These are phyloP conservation scores for Philypnodon macrostomus DNA, from an alignment of 2,797 vertebrate species.

Conservation along the genomic window DNA sequence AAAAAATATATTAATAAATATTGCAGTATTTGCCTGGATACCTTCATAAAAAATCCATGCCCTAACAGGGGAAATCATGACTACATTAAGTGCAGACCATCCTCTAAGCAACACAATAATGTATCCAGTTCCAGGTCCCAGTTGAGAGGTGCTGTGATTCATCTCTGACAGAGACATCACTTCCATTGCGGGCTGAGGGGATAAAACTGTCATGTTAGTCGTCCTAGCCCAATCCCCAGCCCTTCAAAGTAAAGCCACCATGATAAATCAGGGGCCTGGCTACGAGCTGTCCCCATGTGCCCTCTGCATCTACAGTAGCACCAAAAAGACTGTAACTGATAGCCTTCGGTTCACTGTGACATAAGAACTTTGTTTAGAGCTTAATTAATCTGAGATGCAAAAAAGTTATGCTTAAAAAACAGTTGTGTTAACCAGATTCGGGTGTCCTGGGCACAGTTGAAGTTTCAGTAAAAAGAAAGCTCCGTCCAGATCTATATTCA, in stretches of 20 bases:
- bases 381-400: slow-evolving; percentile 53
- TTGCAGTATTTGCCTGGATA: slow-evolving; percentile 15
- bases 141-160: slow-evolving; percentile 56
- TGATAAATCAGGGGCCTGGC: slow-evolving; percentile 56
- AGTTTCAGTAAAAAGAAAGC: no score
- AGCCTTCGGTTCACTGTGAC: slow-evolving; percentile 22
- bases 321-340: slow-evolving; percentile 7
- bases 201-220: slow-evolving; percentile 67
- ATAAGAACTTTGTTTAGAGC: slow-evolving; percentile 32
- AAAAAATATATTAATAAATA: no score
- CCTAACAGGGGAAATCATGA: slow-evolving; percentile 39
- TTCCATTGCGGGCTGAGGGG: slow-evolving; percentile 54
- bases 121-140: slow-evolving; percentile 56
- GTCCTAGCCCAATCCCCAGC: slow-evolving; percentile 47
- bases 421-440: not conserved
- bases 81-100: slow-evolving; percentile 44
- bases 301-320: slow-evolving; percentile 25
- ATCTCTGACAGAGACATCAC: slow-evolving; percentile 70
- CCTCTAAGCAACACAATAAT: slow-evolving; percentile 54
- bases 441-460: not conserved
- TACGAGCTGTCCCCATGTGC: slow-evolving; percentile 38
- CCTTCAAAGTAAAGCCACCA: slow-evolving; percentile 65
- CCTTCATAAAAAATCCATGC: slow-evolving; percentile 38
- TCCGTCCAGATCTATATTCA: no score
- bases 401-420: slow-evolving; percentile 36